Base-by-base conservation (phyloP, 2,888 invertebrate species). In the Chloromyia formosa region DNA sequence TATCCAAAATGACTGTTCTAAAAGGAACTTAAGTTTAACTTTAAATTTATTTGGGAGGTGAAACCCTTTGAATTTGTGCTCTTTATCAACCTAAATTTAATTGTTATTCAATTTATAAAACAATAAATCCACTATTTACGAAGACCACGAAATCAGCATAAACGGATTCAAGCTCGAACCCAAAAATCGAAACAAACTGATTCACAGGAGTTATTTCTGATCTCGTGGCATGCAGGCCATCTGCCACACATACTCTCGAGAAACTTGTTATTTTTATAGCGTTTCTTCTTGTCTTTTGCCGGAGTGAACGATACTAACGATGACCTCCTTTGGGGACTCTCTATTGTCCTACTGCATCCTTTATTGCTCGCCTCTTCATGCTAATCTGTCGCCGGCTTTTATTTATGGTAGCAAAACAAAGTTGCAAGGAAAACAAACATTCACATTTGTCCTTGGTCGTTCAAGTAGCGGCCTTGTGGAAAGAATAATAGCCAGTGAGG, bases 361-460 rank as follows among this genome's bases (percentile, higher is more conserved):
- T 64, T 35, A 5, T 56, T 18, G 20, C 18, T 22, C 10, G 56
- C 56, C 10, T 42, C 62, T 20, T 61, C n/a, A 40, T 20, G 62
- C 62, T 64, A 64, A 64, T 64, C 62, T 64, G 62, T 64, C 62
- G 62, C 40, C 62, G 20, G 62, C 42, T 35, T 20, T 40, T 64
- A 64, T 64, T 64, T 64, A 64, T 64, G 62, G 42, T 16, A 16
- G 35, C n/a, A 40, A 64, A 64, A 64, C 35, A 64, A 64, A 64
- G 40, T 64, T 42, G 62, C n/a, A 40, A 40, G 40, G 16, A 56
- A 56, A 56, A 56, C 22, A 56, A 56, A 56, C 22, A 60, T 22
- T n/a, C 23, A 27, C 14, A 58, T 58, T 58, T 18, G 22, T 60
- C 22, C 23, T 20, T 23, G 60, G 22, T 12, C 56, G 1, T 22